phyloP scores from a whole-genome alignment of 2,113 vertebrate genomes.

The Hyla sarda region DNA sequence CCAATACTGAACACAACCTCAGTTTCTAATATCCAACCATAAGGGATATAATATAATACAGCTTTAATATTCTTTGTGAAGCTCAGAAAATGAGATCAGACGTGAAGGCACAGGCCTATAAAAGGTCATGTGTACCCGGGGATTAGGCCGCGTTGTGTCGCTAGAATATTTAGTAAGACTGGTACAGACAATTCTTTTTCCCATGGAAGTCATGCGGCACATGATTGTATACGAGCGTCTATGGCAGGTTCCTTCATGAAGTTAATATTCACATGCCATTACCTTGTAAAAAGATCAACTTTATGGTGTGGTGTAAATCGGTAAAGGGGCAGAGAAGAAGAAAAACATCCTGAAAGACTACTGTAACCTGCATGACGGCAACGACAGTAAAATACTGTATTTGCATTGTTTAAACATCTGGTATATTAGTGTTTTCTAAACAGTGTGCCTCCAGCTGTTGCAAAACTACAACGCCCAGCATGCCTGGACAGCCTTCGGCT shows the following conservation, averaged over 20 bases:
- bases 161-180: not conserved
- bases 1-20: not conserved
- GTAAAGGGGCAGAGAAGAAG: not conserved
- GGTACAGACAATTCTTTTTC: not conserved
- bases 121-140: not conserved
- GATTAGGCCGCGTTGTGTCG: too few relatives aligned
- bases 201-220: not conserved
- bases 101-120: not conserved
- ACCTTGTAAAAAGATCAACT: conserved; percentile 3
- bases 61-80: not conserved
- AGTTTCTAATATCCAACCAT: not conserved
- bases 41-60: not conserved
- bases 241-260: not conserved
- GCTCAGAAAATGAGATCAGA: not conserved
- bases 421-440: too few relatives aligned
- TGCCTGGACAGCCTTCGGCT: too few relatives aligned
- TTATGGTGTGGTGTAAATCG: not conserved
- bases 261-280: too few relatives aligned
- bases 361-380: too few relatives aligned
- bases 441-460: too few relatives aligned
- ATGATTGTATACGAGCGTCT: not conserved
- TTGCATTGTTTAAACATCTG: too few relatives aligned
- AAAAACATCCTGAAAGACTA: not conserved
- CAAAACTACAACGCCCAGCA: too few relatives aligned
- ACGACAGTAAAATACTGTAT: too few relatives aligned